phyloP scores from a whole-genome alignment of 2,888 invertebrate species.

The Brachylomia viminalis region DNA sequence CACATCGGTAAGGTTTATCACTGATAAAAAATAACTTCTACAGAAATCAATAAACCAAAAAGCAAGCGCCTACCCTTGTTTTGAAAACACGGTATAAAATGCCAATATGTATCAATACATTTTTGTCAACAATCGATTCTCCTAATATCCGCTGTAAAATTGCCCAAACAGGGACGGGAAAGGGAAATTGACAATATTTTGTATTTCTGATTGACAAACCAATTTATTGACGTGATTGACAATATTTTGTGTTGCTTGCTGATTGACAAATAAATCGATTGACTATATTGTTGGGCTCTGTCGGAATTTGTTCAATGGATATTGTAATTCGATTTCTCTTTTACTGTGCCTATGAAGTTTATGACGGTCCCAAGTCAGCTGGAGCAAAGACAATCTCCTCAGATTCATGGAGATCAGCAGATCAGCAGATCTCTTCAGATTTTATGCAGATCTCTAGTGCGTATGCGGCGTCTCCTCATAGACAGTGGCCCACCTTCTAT shows the following conservation, averaged over 20 bases:
- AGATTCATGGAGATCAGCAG: not conserved
- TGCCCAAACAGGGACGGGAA: constrained; percentile 68
- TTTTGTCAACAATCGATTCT: constrained; percentile 73
- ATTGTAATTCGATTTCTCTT: constrained; percentile 15
- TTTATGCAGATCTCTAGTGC: not conserved
- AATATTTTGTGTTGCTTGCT: constrained; percentile 58
- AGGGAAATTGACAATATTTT: constrained; percentile 79
- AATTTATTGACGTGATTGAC: constrained; percentile 73
- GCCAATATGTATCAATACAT: constrained; percentile 56
- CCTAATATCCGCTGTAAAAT: constrained; percentile 76
- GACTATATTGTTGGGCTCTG: constrained; percentile 32
- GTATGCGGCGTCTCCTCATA: not conserved
- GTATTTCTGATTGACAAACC: constrained; percentile 69
- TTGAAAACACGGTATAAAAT: not conserved
- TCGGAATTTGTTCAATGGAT: constrained; percentile 26
- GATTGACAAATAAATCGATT: constrained; percentile 48
- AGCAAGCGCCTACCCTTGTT: not conserved
- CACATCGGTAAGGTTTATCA: too few species aligned
- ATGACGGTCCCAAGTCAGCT: not conserved
- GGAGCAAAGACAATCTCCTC: not conserved
- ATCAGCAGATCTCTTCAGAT: not conserved
- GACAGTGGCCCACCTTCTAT: not conserved
- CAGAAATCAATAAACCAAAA: not conserved
- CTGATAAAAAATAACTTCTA: not conserved
- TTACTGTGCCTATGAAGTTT: not conserved